phyloP scores from a whole-genome alignment of 2,888 invertebrate genomes.

The Dichetophora obliterata region DNA sequence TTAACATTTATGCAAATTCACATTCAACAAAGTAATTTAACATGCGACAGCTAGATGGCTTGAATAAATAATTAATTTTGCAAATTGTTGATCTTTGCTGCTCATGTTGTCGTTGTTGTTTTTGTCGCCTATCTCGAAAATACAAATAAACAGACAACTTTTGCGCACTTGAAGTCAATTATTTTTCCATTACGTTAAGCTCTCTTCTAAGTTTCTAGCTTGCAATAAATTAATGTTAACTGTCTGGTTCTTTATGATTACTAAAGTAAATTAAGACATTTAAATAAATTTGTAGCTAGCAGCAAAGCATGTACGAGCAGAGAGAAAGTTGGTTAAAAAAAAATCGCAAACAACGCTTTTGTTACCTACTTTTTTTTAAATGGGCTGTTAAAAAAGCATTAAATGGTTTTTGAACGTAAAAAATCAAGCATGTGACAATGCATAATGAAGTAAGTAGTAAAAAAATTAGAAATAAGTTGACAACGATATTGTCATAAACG shows the following conservation, averaged over 20 bases:
- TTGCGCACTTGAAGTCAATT: neutral
- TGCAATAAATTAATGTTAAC: no score
- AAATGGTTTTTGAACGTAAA: neutral
- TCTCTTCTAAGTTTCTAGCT: no score
- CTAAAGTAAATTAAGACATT: no score
- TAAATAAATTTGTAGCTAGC: no score
- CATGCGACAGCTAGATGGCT: neutral
- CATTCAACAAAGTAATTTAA: neutral
- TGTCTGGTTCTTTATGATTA: no score
- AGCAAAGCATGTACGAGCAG: no score
- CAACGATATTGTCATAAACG: no score
- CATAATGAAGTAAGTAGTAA: no score
- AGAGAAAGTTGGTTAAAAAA: no score
- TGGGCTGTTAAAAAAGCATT: neutral
- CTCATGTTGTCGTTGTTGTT: constrained; percentile 3
- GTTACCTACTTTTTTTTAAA: neutral
- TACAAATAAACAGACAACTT: neutral
- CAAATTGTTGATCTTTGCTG: constrained; percentile 3
- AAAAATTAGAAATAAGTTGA: no score
- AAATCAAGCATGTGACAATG: neutral
- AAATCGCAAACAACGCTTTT: no score
- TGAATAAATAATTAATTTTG: constrained; percentile 18
- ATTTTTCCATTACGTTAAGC: no score
- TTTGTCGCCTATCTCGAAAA: neutral
- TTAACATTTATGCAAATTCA: constrained; percentile 11